Conservation (phyloP, 2,113 vertebrate genomes). For the Notiomystis cincta region DNA sequence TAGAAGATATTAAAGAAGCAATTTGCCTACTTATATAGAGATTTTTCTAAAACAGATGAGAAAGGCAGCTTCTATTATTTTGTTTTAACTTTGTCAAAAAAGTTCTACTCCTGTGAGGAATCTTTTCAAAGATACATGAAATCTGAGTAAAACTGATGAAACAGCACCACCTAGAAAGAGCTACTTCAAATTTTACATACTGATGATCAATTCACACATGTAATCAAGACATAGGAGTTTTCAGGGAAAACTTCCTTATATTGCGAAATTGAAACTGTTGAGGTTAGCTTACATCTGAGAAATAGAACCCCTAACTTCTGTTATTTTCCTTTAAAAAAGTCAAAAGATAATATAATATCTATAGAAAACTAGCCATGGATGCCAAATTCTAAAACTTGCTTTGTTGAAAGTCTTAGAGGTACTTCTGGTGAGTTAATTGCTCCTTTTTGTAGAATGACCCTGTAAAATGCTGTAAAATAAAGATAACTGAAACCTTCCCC, state of each 20-base stretch:
- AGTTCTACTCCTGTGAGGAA: fast-evolving
- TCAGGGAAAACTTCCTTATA: neutral
- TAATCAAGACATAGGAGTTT: neutral
- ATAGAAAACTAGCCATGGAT: neutral
- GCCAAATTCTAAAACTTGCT: neutral
- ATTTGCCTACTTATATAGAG: neutral
- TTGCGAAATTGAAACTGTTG: neutral
- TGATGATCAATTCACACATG: neutral
- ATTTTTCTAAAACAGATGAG: neutral
- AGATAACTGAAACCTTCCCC: neutral
- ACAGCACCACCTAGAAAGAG: neutral
- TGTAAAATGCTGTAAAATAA: neutral
- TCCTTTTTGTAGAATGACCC: neutral
- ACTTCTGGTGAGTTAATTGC: neutral
- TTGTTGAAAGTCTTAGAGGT: neutral
- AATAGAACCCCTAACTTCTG: neutral
- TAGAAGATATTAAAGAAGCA: neutral
- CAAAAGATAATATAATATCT: neutral
- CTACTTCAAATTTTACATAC: neutral
- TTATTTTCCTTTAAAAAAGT: neutral
- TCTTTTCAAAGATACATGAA: neutral
- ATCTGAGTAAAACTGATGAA: neutral
- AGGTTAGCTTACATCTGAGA: neutral
- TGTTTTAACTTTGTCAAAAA: neutral
- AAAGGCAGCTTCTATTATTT: neutral